Evolutionary conservation across 1,140 invertebrate species (phyloP).

Genomic region (Papilio machaon): DNA sequence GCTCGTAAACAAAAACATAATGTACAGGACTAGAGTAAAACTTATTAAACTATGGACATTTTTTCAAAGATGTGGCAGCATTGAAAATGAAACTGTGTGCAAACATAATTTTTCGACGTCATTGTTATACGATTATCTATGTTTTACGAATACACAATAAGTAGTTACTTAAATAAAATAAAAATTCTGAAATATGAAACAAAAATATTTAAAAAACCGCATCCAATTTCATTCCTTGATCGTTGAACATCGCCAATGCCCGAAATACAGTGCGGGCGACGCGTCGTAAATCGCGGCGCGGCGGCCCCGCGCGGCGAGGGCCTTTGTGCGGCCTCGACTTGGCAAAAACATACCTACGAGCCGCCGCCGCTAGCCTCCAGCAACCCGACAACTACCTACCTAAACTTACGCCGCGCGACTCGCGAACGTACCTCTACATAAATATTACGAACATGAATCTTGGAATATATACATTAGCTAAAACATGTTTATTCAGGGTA

Average conservation of each 20-base stretch:
- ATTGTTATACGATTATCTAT: neutral
- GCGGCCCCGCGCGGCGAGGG: conserved; percentile 64
- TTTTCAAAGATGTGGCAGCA: no score
- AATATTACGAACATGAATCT: neutral
- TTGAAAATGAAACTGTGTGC: no score
- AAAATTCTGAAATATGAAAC: neutral
- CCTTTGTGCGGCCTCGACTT: conserved; percentile 76
- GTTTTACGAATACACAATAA: neutral
- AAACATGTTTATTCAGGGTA: no score
- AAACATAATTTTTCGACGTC: neutral
- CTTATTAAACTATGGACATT: no score
- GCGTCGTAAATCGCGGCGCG: conserved; percentile 77
- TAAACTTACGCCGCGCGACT: conserved; percentile 26
- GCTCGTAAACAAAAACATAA: neutral
- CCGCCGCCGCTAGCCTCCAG: conserved; percentile 35
- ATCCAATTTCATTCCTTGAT: conserved; percentile 49
- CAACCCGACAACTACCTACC: conserved; percentile 35
- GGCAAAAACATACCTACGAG: conserved; percentile 66
- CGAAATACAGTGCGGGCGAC: conserved; percentile 79
- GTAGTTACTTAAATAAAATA: neutral
- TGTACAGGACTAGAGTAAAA: no score
- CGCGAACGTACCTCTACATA: neutral
- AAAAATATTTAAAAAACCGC: conserved; percentile 44
- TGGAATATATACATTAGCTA: neutral
- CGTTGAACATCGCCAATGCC: conserved; percentile 69